Conservation (phyloP, 1,140 invertebrate genomes). For the Drosophila rhopaloa region DNA sequence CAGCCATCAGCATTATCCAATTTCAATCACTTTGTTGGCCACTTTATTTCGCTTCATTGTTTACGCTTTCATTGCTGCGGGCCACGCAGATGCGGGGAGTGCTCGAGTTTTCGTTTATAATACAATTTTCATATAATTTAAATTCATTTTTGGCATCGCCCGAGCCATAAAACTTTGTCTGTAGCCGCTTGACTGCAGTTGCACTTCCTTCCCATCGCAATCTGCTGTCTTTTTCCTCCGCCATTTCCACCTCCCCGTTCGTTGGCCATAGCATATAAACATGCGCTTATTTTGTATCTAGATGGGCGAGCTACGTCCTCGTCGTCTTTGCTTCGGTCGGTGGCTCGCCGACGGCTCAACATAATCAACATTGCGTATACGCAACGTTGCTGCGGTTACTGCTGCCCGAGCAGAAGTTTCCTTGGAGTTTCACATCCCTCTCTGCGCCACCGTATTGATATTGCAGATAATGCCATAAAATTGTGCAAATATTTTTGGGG, state of each 20-base stretch:
- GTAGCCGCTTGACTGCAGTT: conserved; percentile 41
- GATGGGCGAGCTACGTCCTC: conserved; percentile 27
- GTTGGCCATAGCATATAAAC: conserved; percentile 56
- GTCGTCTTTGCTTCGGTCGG: conserved; percentile 3
- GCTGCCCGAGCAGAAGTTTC: conserved; percentile 1
- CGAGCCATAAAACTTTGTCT: conserved; percentile 71
- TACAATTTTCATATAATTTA: conserved; percentile 79
- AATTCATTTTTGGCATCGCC: conserved; percentile 68
- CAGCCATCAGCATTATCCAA: conserved; percentile 64
- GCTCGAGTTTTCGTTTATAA: conserved; percentile 41
- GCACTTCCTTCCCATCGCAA: conserved; percentile 22
- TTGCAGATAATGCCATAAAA: conserved; percentile 74
- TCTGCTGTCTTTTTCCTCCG: conserved; percentile 6
- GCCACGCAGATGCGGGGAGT: conserved; percentile 26
- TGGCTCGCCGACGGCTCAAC: conserved; percentile 39
- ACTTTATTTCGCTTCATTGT: conserved; percentile 70
- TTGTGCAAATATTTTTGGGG: conserved; percentile 65
- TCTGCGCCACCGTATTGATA: conserved; percentile 53
- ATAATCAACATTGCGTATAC: conserved; percentile 73
- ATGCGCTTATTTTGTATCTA: conserved; percentile 74
- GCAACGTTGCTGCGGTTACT: conserved; percentile 48
- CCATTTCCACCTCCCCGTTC: not conserved
- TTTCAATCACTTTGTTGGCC: conserved; percentile 73
- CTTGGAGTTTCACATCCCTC: conserved; percentile 5
- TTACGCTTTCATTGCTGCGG: conserved; percentile 49